phyloP scores from a whole-genome alignment of 2,888 invertebrate genomes.

The Pardosa pseudoannulata region DNA sequence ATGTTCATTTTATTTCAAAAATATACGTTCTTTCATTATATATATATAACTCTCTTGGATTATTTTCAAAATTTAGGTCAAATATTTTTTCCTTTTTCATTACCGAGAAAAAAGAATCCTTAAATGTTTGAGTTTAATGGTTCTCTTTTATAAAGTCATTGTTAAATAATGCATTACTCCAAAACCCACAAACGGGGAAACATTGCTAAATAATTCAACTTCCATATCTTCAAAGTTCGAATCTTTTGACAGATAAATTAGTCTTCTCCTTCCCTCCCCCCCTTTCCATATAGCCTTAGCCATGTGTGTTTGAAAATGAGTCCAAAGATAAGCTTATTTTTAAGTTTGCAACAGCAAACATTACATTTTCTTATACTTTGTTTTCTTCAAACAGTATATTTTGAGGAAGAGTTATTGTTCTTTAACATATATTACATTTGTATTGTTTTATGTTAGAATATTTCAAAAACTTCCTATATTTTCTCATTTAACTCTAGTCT shows the following conservation, averaged over 20 bases:
- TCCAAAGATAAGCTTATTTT: not conserved
- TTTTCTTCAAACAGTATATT: too few relatives aligned
- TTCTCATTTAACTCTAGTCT: too few relatives aligned
- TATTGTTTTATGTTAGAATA: too few relatives aligned
- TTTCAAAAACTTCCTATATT: too few relatives aligned
- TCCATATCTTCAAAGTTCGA: not conserved
- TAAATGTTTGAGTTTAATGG: not conserved
- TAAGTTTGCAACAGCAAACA: not conserved
- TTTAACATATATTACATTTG: not conserved
- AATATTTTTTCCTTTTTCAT: not conserved
- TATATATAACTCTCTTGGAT: not conserved
- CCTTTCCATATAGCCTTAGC: not conserved
- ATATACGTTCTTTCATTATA: too few relatives aligned
- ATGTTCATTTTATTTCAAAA: too few relatives aligned
- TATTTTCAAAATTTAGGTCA: not conserved
- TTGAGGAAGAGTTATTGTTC: not conserved
- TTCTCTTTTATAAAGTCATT: conserved; percentile 15
- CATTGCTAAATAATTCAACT: conserved; percentile 7
- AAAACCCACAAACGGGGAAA: not conserved
- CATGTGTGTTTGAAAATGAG: not conserved
- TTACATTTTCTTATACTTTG: not conserved
- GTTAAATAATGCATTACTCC: conserved; percentile 10
- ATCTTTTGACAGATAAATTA: conserved; percentile 6
- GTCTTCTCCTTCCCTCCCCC: not conserved
- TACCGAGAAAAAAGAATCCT: not conserved